Conservation (phyloP, 2,113 vertebrate species). For the Actinemys pallida region DNA sequence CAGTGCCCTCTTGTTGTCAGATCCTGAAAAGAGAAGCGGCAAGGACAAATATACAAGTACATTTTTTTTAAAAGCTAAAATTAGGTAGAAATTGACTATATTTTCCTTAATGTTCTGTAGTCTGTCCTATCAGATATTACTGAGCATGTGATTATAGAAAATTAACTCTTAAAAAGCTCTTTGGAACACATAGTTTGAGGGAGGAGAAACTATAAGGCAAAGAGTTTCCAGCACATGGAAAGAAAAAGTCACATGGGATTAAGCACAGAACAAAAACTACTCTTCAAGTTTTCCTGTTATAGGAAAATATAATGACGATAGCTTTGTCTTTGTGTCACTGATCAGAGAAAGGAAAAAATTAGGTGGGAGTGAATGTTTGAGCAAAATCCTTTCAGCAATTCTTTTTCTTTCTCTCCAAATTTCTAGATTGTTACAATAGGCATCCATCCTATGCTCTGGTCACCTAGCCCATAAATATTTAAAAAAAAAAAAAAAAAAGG, state of each 20-base stretch:
- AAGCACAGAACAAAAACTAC: neutral
- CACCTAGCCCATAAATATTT: neutral
- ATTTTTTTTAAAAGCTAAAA: neutral
- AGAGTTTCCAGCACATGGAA: neutral
- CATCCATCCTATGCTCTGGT: neutral
- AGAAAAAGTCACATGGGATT: neutral
- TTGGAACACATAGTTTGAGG: neutral
- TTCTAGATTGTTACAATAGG: neutral
- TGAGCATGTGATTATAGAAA: neutral
- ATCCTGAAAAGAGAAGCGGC: neutral
- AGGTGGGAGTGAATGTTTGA: neutral
- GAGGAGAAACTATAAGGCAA: neutral
- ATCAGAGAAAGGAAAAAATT: neutral
- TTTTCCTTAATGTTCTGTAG: neutral
- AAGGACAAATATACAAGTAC: neutral
- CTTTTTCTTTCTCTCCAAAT: neutral
- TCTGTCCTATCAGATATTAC: neutral
- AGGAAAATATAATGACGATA: neutral
- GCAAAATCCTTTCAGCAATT: neutral
- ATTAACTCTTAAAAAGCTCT: neutral
- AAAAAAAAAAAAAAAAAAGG: too few species aligned
- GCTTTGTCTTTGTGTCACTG: neutral
- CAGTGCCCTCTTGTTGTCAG: fast-evolving
- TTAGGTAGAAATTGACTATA: neutral
- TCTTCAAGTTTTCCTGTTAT: neutral